Evolutionary conservation across 2,888 invertebrate genomes (phyloP), one percentile per base, ranked within the genome.

Genomic region (Augiades crinisus): DNA sequence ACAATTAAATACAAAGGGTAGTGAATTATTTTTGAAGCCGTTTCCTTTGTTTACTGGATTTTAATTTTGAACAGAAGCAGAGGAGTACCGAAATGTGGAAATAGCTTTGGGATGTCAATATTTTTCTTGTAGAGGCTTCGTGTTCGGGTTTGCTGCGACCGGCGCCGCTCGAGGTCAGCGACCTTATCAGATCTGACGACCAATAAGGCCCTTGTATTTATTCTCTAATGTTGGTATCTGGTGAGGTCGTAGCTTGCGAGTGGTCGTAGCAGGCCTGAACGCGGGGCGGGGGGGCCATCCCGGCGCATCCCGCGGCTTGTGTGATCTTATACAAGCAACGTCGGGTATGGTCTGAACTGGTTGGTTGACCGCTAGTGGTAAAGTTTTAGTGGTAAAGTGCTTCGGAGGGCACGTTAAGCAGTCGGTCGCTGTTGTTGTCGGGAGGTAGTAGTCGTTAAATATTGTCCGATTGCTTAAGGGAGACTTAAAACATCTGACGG

Each of bases 271-370:
- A 82, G 70, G 64, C 76, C 65, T 76, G 87, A 75, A 81, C 81
- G 87, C 84, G 82, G 86, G 88, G 88, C 82, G 86, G 87, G 84
- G 77, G 70, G 49, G 63, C 83, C 84, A 66, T 79, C 78, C 78
- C 67, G 83, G 86, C 81, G 83, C 81, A 70, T 63, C 81, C 81
- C 78, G 73, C 77, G 59, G 56, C 49, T 43, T 21, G n/a, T n/a
- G n/a, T n/a, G n/a, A n/a, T n/a, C n/a, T n/a, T n/a, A n/a, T n/a
- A n/a, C n/a, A n/a, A n/a, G n/a, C n/a, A n/a, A n/a, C n/a, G n/a
- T n/a, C n/a, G n/a, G n/a, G n/a, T n/a, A n/a, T n/a, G n/a, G n/a
- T n/a, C n/a, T n/a, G n/a, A n/a, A n/a, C n/a, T n/a, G n/a, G n/a
- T n/a, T n/a, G n/a, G n/a, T n/a, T n/a, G n/a, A n/a, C n/a, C n/a